phyloP scores from a whole-genome alignment of 2,113 vertebrate genomes.

The Aegypius monachus region DNA sequence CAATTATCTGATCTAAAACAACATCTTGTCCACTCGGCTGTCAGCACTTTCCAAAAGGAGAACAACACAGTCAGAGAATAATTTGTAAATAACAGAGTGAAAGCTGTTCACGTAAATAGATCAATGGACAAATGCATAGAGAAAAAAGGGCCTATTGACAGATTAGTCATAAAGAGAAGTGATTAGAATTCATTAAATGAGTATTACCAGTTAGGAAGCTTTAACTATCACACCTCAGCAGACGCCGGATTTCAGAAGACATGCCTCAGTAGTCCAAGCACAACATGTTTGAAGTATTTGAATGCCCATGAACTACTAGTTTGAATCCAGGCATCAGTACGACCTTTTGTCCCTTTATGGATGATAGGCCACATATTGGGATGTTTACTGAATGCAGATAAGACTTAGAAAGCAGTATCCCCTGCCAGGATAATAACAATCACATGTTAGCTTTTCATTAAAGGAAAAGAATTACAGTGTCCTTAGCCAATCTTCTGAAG shows the following conservation, averaged over 20 bases:
- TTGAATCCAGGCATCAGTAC: background rate
- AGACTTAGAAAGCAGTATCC: background rate
- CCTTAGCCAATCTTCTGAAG: background rate
- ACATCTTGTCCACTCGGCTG: background rate
- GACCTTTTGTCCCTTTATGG: background rate
- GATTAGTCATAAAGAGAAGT: background rate
- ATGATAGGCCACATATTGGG: background rate
- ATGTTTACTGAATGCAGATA: background rate
- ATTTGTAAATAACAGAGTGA: background rate
- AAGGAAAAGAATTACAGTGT: background rate
- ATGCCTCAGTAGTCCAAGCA: background rate
- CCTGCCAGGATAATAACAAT: background rate
- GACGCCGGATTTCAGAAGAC: background rate
- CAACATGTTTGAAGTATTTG: background rate
- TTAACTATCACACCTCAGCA: background rate
- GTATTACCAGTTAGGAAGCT: background rate
- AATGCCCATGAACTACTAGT: background rate
- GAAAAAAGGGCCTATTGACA: background rate
- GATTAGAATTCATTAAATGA: constrained; percentile 16
- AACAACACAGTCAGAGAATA: background rate
- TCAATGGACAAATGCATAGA: background rate
- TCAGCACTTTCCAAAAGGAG: background rate
- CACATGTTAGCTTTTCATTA: background rate
- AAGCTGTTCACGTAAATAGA: background rate
- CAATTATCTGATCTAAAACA: background rate